Base-by-base conservation (phyloP, 2,888 invertebrate genomes). In the Lissonota sp. region DNA sequence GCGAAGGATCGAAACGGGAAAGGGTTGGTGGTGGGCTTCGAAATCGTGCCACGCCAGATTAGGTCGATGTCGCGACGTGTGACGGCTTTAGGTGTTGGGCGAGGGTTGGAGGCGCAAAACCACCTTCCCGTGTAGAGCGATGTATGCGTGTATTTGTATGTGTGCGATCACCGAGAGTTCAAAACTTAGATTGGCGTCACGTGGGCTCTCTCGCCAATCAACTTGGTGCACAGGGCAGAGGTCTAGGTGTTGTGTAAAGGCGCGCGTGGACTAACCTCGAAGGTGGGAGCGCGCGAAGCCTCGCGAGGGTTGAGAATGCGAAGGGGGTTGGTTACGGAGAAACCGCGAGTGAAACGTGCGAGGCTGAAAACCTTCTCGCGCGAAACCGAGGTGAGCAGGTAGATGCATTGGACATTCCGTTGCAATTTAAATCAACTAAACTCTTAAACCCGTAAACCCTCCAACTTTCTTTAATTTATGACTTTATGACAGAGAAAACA, bases 101-200 rank as follows among this genome's bases (percentile, higher is more conserved):
- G 0, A n/a, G 49, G 49, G 49, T 5, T 7, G n/a, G 49, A n/a
- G 49, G 49, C 26, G 26, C 26, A 26, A n/a, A n/a, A 26, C 26
- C 26, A 26, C 26, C 26, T 26, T 3, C 26, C 26, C 26, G 26
- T 26, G 26, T 26, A 3, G 49, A 8, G 49, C 2, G 49, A n/a
- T 7, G 49, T 10, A 49, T 7, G 6, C 6, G 63, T 77, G 62
- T 39, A 39, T 71, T 60, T 67, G 72, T 71, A 72, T 55, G 76
- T 69, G 55, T 69, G 66, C 82, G 82, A 82, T 82, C 70, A 62
- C 67, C 51, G 53, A 37, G 84, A 85, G 84, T 88, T 89, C 64
- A 86, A 88, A 91, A 90, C 88, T 90, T 90, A 89, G 89, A 91
- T 91, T 88, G 89, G 86, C 85, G 86, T 89, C 88, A 87, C 88